Base-by-base conservation (phyloP, 2,113 vertebrate genomes). In the Eurystomus gularis region DNA sequence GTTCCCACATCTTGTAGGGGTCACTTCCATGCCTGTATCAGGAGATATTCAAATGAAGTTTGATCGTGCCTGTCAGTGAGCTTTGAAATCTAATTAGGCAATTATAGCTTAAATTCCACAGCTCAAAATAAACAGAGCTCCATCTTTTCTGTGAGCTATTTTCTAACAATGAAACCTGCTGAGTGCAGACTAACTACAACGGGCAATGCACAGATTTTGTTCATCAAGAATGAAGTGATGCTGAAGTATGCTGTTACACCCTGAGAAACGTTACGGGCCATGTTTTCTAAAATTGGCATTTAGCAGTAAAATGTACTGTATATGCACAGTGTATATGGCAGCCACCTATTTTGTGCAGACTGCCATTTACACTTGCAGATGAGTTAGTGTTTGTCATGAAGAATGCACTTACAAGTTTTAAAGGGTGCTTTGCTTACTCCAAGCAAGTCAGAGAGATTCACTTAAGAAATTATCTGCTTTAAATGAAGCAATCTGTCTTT, bases 161-260 rank as follows among this genome's bases (percentile, higher is more conserved):
- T 97, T 94, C 88, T 94, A 96, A 95, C 94, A 96, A 96, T 93
- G 87, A 95, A 97, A 96, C 94, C 97, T 97, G 83, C 73, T 89
- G 84, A 96, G 94, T 66, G 24, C 82, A 90, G 88, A 85, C 70
- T 83, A 88, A 82, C 90, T 81, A 24, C 91, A 89, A 79, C 15
- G 4, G 51, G 69, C 86, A 79, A 48, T 0, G 48, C 64, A 61
- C 89, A 88, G 44, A 75, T 93, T 91, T 90, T 81, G 44, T 81
- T 92, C 82, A 90, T 95, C 90, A 86, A 95, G 94, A 86, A 58
- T 83, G 91, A 93, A 83, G 39, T 70, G 76, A 75, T 92, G 71
- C 86, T 96, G 72, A 95, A 93, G 70, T 79, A 77, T 17, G 25
- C 69, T 88, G 52, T 91, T 84, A 92, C 40, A 60, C 82, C 91